These are phyloP conservation scores for Zosterops japonicus DNA, from an alignment of 2,113 vertebrate genomes.

Conservation along the genomic window DNA sequence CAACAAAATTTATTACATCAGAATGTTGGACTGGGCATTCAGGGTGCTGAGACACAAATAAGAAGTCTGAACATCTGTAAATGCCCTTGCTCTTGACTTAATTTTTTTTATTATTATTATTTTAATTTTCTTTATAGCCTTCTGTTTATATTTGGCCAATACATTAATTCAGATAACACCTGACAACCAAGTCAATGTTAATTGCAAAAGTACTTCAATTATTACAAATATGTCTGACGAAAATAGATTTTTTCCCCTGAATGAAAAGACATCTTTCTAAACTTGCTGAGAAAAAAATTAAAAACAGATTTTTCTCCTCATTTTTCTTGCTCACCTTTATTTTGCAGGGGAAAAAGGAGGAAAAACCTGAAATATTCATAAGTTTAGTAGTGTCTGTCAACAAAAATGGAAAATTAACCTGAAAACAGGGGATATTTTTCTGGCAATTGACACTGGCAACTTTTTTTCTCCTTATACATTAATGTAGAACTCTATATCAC, in stretches of 20 bases:
- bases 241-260: neutral
- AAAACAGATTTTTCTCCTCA: neutral
- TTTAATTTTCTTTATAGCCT: neutral
- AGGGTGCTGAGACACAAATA: neutral
- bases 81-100: neutral
- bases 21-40: neutral
- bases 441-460: neutral
- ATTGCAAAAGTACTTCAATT: neutral
- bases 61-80: neutral
- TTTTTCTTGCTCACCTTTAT: neutral
- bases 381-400: neutral
- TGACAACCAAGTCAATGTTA: neutral
- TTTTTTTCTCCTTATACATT: neutral
- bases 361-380: neutral
- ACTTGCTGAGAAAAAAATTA: neutral
- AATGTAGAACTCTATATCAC: neutral
- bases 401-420: neutral
- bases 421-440: neutral
- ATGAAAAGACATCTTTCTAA: neutral
- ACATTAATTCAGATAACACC: neutral
- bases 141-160: neutral
- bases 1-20: neutral
- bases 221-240: neutral
- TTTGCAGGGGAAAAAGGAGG: neutral
- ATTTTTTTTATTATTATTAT: neutral